Evolutionary conservation across 2,888 invertebrate genomes (phyloP).

Genomic region (Litoditis marina): DNA sequence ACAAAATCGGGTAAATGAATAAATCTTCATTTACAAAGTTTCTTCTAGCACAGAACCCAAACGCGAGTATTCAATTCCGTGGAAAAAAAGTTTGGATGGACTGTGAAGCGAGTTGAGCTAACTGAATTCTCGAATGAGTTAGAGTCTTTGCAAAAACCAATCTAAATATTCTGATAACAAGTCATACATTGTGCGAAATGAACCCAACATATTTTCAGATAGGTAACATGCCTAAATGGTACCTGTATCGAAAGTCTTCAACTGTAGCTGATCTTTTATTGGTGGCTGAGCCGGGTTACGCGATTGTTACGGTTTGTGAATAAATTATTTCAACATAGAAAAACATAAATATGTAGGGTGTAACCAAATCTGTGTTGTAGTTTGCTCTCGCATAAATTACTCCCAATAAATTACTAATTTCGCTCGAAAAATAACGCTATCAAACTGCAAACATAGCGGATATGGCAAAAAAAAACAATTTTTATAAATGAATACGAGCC

Average conservation of each 20-base stretch:
- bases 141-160: too few species aligned
- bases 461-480: not conserved
- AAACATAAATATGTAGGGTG: not conserved
- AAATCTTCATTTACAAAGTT: too few species aligned
- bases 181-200: too few species aligned
- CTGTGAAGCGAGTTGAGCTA: too few species aligned
- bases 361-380: too few species aligned
- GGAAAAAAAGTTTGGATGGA: not conserved
- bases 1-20: conserved; percentile 27
- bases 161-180: too few species aligned
- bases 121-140: too few species aligned
- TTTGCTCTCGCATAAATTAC: too few species aligned
- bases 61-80: not conserved
- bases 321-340: not conserved
- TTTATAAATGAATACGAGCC: not conserved
- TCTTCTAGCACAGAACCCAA: conserved; percentile 3
- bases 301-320: conserved; percentile 37
- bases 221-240: conserved; percentile 38
- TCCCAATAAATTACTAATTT: too few species aligned
- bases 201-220: conserved; percentile 15
- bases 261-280: conserved; percentile 35
- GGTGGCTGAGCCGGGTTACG: conserved; percentile 39
- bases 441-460: too few species aligned
- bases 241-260: conserved; percentile 32
- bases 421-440: too few species aligned